Evolutionary conservation across 2,888 invertebrate species (phyloP).

Genomic region (Lampropteryx suffumata): DNA sequence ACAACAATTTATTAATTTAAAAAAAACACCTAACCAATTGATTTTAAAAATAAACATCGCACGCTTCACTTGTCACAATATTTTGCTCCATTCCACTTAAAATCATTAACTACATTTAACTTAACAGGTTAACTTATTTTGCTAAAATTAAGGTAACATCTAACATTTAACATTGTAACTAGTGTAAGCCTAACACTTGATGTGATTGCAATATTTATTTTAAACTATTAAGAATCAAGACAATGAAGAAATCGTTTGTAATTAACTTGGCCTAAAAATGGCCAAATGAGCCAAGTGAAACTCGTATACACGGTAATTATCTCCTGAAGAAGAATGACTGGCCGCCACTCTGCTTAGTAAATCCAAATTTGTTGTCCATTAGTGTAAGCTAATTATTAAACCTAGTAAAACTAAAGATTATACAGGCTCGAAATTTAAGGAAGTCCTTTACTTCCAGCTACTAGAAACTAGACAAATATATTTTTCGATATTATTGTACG

Average conservation of each 20-base stretch:
- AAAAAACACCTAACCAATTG: conserved; percentile 3
- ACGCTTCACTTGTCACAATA: conserved; percentile 18
- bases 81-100: conserved; percentile 33
- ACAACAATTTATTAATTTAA: conserved; percentile 11
- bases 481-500: too few species aligned
- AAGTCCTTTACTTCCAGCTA: too few species aligned
- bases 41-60: conserved; percentile 2
- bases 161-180: too few species aligned
- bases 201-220: not conserved
- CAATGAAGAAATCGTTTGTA: too few species aligned
- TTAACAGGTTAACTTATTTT: conserved; percentile 14
- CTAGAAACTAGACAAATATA: too few species aligned
- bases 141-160: conserved; percentile 4
- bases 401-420: conserved; percentile 4
- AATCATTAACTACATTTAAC: conserved; percentile 9
- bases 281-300: not conserved
- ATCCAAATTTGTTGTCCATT: not conserved
- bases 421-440: too few species aligned
- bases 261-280: too few species aligned
- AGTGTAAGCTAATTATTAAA: conserved; percentile 7
- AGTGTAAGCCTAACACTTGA: not conserved
- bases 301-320: not conserved
- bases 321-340: too few species aligned
- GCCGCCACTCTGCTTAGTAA: not conserved
- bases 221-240: not conserved